Base-by-base conservation (phyloP, 2,888 invertebrate species). In the Odontocerum albicorne region DNA sequence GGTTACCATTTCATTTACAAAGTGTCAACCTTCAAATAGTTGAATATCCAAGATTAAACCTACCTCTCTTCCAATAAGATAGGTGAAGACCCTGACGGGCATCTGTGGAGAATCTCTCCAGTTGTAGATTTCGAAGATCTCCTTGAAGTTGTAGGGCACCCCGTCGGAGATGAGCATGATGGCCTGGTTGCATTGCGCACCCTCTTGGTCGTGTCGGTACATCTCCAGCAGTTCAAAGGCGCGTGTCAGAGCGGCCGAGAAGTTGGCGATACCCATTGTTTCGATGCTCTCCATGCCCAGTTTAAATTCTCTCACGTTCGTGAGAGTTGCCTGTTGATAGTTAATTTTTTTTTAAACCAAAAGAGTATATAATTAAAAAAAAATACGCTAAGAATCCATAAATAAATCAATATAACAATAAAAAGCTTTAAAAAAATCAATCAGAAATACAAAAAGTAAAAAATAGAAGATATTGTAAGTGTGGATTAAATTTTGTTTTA, bases 81-180 rank as follows among this genome's bases (percentile, higher is more conserved):
- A 99, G 33, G 98, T 97, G 78, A 99, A 99, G 61, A 99, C 90
- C 63, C 99, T 82, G 43, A 97, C 95, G 65, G 95, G 88, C 74
- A 90, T 88, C 51, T 86, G 86, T 1, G 82, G 79, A 63, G 81
- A 72, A 63, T 85, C 79, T 19, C 79, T 79, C 91, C 92, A 92
- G 72, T 97, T 99, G 75, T 90, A 93, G 62, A 83, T 80, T 67
- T 92, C 85, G 72, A 99, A 99, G 52, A 96, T 86, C 66, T 95
- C 91, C 69, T 92, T 89, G 74, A 88, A 96, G 68, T 90, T 92
- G 67, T 94, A 92, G 38, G 97, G 96, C 12, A 97, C 95, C 17
- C 98, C 98, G 72, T 99, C 99, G n/a, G 98, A 97, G 64, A 99
- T 87, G 64, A 99, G 76, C 97, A 99, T 97, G 66, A 99, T 97